These are phyloP conservation scores for Euphydryas editha DNA, from an alignment of 2,888 invertebrate species.

Conservation along the genomic window DNA sequence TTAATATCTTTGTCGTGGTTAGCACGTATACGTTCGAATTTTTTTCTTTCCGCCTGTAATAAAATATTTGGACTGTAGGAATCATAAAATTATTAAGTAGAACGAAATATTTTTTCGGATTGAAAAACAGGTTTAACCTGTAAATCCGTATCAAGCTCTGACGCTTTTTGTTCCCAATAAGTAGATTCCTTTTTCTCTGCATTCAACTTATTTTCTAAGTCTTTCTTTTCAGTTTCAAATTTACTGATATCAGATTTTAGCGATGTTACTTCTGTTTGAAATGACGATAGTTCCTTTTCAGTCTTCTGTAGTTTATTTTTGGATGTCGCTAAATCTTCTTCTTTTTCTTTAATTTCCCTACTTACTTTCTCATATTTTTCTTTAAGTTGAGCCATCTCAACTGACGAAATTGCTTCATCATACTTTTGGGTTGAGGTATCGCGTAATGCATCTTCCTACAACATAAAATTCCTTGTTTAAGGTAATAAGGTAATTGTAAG, in stretches of 20 bases:
- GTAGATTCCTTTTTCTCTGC: conserved; percentile 85
- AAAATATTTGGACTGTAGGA: not conserved
- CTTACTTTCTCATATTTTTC: conserved; percentile 68
- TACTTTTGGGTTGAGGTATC: conserved; percentile 76
- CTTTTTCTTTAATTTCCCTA: conserved; percentile 68
- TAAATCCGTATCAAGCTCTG: conserved; percentile 84
- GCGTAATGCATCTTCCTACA: conserved; percentile 72
- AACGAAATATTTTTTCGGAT: not conserved
- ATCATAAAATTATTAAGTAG: not conserved
- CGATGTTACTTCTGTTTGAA: conserved; percentile 70
- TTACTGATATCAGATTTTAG: conserved; percentile 74
- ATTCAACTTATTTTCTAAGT: conserved; percentile 85
- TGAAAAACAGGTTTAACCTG: conserved; percentile 59
- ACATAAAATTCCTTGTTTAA: conserved; percentile 19
- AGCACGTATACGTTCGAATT: conserved; percentile 86
- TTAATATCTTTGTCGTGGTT: conserved; percentile 89
- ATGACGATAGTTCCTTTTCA: conserved; percentile 71
- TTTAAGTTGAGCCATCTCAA: conserved; percentile 79
- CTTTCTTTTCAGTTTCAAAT: conserved; percentile 82
- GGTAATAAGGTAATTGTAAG: not conserved
- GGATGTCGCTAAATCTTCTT: conserved; percentile 60
- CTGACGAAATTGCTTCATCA: conserved; percentile 75
- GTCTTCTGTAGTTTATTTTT: conserved; percentile 70
- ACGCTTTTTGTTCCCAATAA: conserved; percentile 86
- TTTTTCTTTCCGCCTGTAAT: conserved; percentile 85